phyloP scores from a whole-genome alignment of 2,888 invertebrate species.

The Amphipyra berbera region DNA sequence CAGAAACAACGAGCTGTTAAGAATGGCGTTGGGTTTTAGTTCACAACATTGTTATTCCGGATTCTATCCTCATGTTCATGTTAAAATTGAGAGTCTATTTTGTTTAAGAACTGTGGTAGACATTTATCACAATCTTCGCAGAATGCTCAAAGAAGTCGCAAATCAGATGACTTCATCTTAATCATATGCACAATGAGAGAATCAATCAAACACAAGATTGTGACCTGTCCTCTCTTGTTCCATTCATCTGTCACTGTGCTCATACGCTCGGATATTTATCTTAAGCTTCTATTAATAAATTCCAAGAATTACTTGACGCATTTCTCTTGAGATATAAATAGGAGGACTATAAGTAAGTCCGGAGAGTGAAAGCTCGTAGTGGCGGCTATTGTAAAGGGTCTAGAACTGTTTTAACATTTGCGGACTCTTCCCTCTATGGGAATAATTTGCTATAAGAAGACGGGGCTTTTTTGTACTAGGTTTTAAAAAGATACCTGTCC shows the following conservation, averaged over 20 bases:
- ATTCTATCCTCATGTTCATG: too few species aligned
- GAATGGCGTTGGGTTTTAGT: too few species aligned
- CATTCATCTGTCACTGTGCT: constrained; percentile 45
- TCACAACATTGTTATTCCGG: too few species aligned
- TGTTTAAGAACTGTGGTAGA: too few species aligned
- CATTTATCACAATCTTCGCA: not conserved
- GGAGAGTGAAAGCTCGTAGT: constrained; percentile 1
- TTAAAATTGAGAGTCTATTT: too few species aligned
- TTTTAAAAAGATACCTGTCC: too few species aligned
- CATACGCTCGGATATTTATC: constrained; percentile 41
- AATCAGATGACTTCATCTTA: constrained; percentile 21
- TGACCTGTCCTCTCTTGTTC: constrained; percentile 1
- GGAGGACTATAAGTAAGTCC: not conserved
- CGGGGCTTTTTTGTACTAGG: not conserved
- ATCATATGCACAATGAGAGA: constrained; percentile 27
- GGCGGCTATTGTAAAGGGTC: constrained; percentile 16
- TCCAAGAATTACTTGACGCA: constrained; percentile 18
- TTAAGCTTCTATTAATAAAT: constrained; percentile 18
- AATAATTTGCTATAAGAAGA: constrained; percentile 14
- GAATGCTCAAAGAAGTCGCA: constrained; percentile 5
- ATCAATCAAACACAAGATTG: constrained; percentile 35
- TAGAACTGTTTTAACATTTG: not conserved
- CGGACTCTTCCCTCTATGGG: not conserved
- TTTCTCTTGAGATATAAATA: constrained; percentile 10
- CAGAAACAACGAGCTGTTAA: too few species aligned